Conservation (phyloP, 1,140 invertebrate species). For the Aradophagus sp. region DNA sequence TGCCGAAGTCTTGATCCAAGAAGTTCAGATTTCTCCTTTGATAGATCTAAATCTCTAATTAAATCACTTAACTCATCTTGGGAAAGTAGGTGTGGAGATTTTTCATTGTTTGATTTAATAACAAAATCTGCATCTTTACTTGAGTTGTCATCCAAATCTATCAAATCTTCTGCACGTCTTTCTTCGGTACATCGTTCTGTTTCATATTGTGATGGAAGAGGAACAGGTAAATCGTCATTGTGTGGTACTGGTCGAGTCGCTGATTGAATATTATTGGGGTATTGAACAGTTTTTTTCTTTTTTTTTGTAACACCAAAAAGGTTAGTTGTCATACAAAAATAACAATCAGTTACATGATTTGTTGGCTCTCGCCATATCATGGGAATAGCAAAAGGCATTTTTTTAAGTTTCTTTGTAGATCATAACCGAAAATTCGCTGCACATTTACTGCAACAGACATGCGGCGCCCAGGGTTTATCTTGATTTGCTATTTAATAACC, state of each 20-base stretch:
- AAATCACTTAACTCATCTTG: constrained; percentile 9
- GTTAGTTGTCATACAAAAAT: constrained; percentile 54
- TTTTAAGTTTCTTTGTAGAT: background rate
- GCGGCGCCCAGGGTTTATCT: constrained; percentile 48
- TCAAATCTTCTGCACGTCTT: too few relatives aligned
- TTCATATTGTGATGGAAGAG: too few relatives aligned
- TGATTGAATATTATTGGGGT: background rate
- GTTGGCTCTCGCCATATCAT: constrained; percentile 54
- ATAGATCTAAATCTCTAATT: constrained; percentile 6
- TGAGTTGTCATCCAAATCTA: background rate
- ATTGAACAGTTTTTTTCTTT: background rate
- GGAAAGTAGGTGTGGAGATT: background rate
- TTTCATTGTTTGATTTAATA: background rate
- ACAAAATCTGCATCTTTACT: background rate
- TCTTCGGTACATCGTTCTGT: too few relatives aligned
- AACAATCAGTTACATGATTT: constrained; percentile 55
- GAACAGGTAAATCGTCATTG: too few relatives aligned
- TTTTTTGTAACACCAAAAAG: background rate
- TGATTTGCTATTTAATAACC: constrained; percentile 19
- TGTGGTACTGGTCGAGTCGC: too few relatives aligned
- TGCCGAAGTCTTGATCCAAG: constrained; percentile 2
- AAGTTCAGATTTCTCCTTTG: constrained; percentile 15
- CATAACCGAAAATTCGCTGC: constrained; percentile 6
- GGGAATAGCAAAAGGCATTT: constrained; percentile 51
- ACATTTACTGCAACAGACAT: constrained; percentile 29